These are phyloP conservation scores for Zaprionus ornatus DNA, from an alignment of 1,140 invertebrate species.

Conservation along the genomic window DNA sequence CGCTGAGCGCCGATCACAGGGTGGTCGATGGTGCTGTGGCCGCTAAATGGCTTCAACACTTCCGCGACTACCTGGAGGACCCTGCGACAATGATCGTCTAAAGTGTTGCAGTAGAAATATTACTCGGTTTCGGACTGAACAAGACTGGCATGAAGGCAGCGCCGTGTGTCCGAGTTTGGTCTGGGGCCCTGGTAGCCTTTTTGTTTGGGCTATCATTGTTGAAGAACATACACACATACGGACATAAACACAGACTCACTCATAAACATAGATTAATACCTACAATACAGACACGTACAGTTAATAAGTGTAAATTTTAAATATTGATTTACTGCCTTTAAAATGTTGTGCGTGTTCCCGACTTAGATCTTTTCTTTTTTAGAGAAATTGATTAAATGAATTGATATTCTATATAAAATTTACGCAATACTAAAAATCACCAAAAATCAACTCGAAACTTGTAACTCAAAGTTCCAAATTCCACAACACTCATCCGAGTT, in stretches of 20 bases:
- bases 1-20: constrained; percentile 95
- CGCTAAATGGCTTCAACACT: constrained; percentile 93
- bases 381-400: background rate
- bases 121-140: background rate
- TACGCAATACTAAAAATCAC: background rate
- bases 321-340: constrained; percentile 36
- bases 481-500: background rate
- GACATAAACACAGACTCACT: background rate
- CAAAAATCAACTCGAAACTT: constrained; percentile 1
- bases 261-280: background rate
- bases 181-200: background rate
- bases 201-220: background rate
- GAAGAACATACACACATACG: background rate
- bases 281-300: constrained; percentile 1
- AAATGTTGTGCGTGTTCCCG: background rate
- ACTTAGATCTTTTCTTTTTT: background rate
- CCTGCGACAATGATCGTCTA: constrained; percentile 90
- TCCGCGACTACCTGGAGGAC: constrained; percentile 93
- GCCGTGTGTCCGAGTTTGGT: background rate
- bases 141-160: background rate
- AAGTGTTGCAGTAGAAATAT: constrained; percentile 30
- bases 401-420: background rate
- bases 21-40: constrained; percentile 94
- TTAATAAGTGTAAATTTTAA: constrained; percentile 55
- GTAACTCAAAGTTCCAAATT: background rate